A percentile compares a stretch with the other conserved stretches of the same genome.
phyloP scores from a whole-genome alignment of 2,113 vertebrate species.

The Podarcis muralis region DNA sequence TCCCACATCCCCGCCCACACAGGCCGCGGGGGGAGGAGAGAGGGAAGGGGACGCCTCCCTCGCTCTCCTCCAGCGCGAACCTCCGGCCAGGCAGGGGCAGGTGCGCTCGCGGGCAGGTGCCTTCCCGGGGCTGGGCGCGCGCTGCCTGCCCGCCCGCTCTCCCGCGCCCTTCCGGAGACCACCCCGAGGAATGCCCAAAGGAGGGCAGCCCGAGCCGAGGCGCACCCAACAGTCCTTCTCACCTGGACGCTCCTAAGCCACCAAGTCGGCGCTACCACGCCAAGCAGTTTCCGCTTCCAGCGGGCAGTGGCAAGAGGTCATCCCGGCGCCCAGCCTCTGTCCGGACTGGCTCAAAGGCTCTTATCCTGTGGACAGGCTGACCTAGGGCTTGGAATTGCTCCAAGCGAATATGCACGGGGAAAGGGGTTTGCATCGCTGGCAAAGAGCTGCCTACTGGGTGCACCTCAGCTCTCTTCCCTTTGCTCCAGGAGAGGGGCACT shows the following conservation, averaged over 20 bases:
- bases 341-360: neutral
- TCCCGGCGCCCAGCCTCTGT: neutral
- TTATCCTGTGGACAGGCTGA: neutral
- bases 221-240: too few relatives aligned
- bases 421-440: too few relatives aligned
- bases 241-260: too few relatives aligned
- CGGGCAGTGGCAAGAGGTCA: neutral
- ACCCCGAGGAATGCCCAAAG: too few relatives aligned
- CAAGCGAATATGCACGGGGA: neutral
- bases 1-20: slow-evolving; percentile 38
- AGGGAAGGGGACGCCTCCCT: neutral
- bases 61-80: neutral
- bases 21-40: neutral
- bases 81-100: neutral
- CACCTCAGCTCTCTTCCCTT: too few relatives aligned
- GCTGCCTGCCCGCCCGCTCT: too few relatives aligned
- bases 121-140: too few relatives aligned
- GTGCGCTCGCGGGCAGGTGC: neutral
- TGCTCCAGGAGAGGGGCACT: too few relatives aligned
- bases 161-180: too few relatives aligned
- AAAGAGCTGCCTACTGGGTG: too few relatives aligned
- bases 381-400: neutral
- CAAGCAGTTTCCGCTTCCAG: neutral
- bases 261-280: neutral
- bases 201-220: neutral